Evolutionary conservation across 2,113 vertebrate genomes (phyloP).

Genomic region (Herpailurus yagouaroundi): DNA sequence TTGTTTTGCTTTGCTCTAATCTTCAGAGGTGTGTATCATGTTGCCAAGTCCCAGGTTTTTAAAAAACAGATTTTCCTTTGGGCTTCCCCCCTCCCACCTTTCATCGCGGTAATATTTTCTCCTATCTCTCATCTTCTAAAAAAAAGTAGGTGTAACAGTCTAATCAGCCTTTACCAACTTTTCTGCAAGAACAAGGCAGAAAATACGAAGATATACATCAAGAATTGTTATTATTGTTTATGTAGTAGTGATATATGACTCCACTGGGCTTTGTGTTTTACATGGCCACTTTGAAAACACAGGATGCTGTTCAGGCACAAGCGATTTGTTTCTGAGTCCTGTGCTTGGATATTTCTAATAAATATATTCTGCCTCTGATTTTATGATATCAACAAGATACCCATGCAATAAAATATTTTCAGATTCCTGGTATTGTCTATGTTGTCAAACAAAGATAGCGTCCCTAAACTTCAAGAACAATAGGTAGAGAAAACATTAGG

Average conservation of each 20-base stretch:
- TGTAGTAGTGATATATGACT: slow-evolving; percentile 64
- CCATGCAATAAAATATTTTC: slow-evolving; percentile 64
- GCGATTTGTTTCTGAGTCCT: slow-evolving; percentile 68
- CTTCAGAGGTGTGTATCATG: slow-evolving; percentile 69
- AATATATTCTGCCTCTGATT: slow-evolving; percentile 73
- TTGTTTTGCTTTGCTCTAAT: slow-evolving; percentile 62
- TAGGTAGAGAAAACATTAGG: slow-evolving; percentile 3
- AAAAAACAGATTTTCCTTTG: slow-evolving; percentile 65
- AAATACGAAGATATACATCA: slow-evolving; percentile 76
- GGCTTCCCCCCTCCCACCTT: background rate
- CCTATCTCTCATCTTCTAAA: slow-evolving; percentile 70
- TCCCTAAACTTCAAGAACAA: slow-evolving; percentile 36
- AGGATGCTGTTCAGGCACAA: slow-evolving; percentile 33
- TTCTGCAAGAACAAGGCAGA: slow-evolving; percentile 72
- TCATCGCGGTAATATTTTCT: slow-evolving; percentile 56
- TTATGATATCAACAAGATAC: slow-evolving; percentile 71
- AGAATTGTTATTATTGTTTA: slow-evolving; percentile 68
- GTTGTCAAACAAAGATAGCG: slow-evolving; percentile 64
- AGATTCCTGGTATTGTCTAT: slow-evolving; percentile 42
- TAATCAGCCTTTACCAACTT: slow-evolving; percentile 73
- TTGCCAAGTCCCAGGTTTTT: slow-evolving; percentile 50
- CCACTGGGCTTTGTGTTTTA: slow-evolving; percentile 58
- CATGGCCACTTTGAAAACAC: slow-evolving; percentile 66
- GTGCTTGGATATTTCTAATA: slow-evolving; percentile 70
- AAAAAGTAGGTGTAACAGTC: slow-evolving; percentile 76